Evolutionary conservation across 2,797 vertebrate genomes (phyloP), one percentile per base, ranked within the genome.

Genomic region (Halcyon chelicuti): DNA sequence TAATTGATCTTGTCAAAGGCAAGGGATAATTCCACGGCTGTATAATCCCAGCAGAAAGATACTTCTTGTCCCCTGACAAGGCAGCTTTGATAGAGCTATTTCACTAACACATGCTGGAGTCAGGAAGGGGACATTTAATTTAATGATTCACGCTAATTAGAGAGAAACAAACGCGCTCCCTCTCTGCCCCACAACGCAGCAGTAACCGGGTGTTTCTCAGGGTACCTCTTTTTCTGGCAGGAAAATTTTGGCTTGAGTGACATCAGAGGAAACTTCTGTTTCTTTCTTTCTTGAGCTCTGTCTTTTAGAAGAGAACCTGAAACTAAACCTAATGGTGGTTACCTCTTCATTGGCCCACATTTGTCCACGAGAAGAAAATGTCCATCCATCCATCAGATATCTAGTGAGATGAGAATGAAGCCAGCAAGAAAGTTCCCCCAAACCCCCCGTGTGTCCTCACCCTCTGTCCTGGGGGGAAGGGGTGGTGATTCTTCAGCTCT

Each of bases 1-100:
- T 93, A 93, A 94, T 93, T 91, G 90, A 51, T 89, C 73, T 76
- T 89, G 90, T 94, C 77, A 76, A 63, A 89, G 73, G 81, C 88
- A 35, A 72, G 76, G 80, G 88, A 88, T 89, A 71, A 91, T 91
- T 83, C 85, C 88, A 73, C 6, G 20, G 72, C 87, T 71, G 33
- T 62, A 42, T 67, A 88, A 82, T 88, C 87, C 87, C 94, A 73
- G 88, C 77, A 89, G 84, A 71, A 93, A 33, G 77, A 83, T 79
- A 39, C 42, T 76, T 55, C 87, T 76, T 55, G 90, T 91, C 90
- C 63, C 84, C 90, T 93, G 94, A 60, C 76, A 55, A 86, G 90
- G 76, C 68, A 29, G 90, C 84, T 88, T 63, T 94, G 90, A 91
- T 76, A 51, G 84, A 96, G 85, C 80, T 66, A 12, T 93, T 88